phyloP scores from a whole-genome alignment of 1,140 invertebrate genomes.

The Pollicipes pollicipes region DNA sequence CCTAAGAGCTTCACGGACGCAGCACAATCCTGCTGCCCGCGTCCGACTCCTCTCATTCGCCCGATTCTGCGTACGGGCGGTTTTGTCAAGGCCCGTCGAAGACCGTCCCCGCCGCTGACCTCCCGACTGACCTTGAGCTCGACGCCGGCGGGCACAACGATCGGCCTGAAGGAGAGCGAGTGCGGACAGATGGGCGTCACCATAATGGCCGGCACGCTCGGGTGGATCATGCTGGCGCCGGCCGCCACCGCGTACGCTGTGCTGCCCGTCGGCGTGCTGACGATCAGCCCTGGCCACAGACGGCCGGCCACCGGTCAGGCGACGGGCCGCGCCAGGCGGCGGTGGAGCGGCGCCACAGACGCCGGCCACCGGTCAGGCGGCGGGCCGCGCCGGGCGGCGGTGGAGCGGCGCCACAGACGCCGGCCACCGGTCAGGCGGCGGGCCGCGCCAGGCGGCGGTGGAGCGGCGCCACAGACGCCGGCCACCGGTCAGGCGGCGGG shows the following conservation, averaged over 20 bases:
- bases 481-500: no score
- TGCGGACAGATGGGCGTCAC: constrained; percentile 95
- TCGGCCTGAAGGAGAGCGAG: constrained; percentile 85
- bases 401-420: constrained; percentile 4
- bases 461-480: no score
- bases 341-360: background rate
- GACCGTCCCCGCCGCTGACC: background rate
- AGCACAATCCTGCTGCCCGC: no score
- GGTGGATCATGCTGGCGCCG: constrained; percentile 94
- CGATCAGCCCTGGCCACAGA: constrained; percentile 42
- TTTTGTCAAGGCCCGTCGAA: no score
- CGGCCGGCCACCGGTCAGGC: background rate
- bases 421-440: no score
- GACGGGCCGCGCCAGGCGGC: no score
- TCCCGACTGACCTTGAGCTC: constrained; percentile 67
- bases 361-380: no score
- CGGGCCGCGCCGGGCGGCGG: background rate
- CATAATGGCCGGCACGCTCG: constrained; percentile 90
- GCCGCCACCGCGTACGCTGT: constrained; percentile 96
- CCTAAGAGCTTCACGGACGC: no score
- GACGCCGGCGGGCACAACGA: constrained; percentile 89
- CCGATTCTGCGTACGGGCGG: no score
- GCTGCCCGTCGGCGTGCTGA: constrained; percentile 89
- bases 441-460: no score
- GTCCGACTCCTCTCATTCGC: no score